These are phyloP conservation scores for Camelus dromedarius DNA, from an alignment of 2,113 vertebrate genomes.

Conservation along the genomic window DNA sequence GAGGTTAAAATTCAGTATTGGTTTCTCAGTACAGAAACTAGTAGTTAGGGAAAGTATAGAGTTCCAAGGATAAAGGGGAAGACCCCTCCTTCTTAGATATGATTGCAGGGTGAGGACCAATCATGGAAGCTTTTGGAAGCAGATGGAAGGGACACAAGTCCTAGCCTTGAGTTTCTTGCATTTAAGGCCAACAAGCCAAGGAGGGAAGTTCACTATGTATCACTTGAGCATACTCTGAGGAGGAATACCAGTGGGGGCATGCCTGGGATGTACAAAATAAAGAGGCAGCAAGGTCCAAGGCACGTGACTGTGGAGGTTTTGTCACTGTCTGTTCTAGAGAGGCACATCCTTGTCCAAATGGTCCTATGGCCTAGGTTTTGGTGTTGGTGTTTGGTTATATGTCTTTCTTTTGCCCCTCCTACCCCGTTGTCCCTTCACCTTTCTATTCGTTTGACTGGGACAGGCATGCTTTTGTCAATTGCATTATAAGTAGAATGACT, in stretches of 20 bases:
- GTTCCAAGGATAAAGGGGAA: not conserved
- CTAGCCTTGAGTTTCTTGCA: not conserved
- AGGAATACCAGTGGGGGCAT: not conserved
- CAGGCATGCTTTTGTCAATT: not conserved
- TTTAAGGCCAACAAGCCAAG: not conserved
- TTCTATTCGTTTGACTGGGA: not conserved
- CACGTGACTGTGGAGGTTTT: not conserved
- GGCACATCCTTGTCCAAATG: not conserved
- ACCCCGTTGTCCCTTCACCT: not conserved
- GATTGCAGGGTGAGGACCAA: not conserved
- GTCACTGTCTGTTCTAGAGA: not conserved
- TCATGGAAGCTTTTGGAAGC: not conserved
- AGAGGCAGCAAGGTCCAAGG: not conserved
- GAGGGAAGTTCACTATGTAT: not conserved
- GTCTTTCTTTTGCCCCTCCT: not conserved
- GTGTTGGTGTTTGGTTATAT: not conserved
- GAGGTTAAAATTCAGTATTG: conserved; percentile 26
- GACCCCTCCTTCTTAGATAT: not conserved
- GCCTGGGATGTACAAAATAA: not conserved
- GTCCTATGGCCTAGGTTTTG: not conserved
- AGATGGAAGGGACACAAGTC: not conserved
- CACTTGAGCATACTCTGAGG: not conserved
- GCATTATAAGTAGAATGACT: not conserved
- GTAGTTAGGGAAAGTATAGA: not conserved
- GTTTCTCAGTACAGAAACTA: conserved; percentile 50